These are phyloP conservation scores for Huso huso DNA, from an alignment of 2,797 vertebrate species.

Conservation along the genomic window DNA sequence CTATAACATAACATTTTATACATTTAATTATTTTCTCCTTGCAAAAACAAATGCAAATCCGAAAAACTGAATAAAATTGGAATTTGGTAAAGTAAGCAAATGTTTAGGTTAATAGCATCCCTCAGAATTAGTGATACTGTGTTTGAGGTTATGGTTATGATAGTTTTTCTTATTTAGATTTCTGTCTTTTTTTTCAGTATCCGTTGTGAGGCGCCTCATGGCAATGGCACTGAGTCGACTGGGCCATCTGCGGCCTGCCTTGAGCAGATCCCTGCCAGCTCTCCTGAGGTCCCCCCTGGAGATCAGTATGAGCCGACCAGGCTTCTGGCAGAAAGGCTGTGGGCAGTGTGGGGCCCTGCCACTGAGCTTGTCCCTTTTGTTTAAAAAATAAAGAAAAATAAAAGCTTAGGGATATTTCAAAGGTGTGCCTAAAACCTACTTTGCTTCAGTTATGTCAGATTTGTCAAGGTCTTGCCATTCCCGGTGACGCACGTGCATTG, in stretches of 20 bases:
- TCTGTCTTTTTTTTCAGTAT: background rate
- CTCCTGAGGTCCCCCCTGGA: constrained; percentile 23
- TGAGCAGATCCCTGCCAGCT: constrained; percentile 33
- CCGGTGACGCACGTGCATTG: too few species aligned
- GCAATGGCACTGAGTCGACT: constrained; percentile 58
- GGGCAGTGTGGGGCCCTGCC: constrained; percentile 19
- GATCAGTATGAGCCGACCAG: constrained; percentile 20
- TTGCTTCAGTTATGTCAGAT: too few species aligned
- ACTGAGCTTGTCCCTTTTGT: too few species aligned
- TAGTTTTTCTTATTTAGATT: background rate
- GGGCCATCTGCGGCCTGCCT: constrained; percentile 46
- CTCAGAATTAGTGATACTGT: background rate
- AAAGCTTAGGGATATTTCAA: too few species aligned
- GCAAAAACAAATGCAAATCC: too few species aligned
- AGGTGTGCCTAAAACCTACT: too few species aligned
- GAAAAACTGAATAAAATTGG: too few species aligned
- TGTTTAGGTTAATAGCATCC: background rate
- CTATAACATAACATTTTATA: too few species aligned
- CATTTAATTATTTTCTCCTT: too few species aligned
- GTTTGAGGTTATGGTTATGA: background rate
- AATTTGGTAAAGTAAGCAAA: too few species aligned
- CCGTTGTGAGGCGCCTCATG: constrained; percentile 15
- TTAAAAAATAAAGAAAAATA: too few species aligned
- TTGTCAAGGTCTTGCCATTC: too few species aligned
- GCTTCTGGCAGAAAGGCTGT: constrained; percentile 20